phyloP scores from a whole-genome alignment of 2,888 invertebrate genomes.

The Tyria jacobaeae region DNA sequence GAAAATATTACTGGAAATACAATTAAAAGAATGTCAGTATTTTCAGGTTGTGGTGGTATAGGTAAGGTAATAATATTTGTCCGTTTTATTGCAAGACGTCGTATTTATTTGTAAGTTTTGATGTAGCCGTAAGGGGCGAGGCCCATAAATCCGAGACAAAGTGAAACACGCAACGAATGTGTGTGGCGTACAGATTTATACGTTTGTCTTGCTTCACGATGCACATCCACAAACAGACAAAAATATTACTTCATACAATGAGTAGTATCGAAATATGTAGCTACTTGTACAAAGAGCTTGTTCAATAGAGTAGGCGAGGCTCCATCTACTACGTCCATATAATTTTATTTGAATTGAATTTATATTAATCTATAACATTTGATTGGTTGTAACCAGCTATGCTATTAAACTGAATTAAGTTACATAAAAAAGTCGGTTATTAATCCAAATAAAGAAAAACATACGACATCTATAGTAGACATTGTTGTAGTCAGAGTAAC shows the following conservation, averaged over 20 bases:
- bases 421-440: too few species aligned
- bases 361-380: too few species aligned
- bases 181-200: conserved; percentile 72
- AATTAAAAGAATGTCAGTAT: conserved; percentile 15
- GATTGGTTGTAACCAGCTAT: too few species aligned
- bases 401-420: too few species aligned
- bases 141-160: conserved; percentile 68
- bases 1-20: not conserved
- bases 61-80: conserved; percentile 47
- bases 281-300: not conserved
- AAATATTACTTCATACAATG: conserved; percentile 57
- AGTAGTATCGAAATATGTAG: not conserved
- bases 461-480: not conserved
- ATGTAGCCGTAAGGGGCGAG: conserved; percentile 63
- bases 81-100: conserved; percentile 39
- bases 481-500: too few species aligned
- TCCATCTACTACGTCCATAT: too few species aligned
- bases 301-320: too few species aligned
- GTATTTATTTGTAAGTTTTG: conserved; percentile 61
- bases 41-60: conserved; percentile 19
- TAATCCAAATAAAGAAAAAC: not conserved
- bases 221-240: conserved; percentile 63
- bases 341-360: too few species aligned
- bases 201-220: conserved; percentile 65
- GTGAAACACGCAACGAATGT: conserved; percentile 72